phyloP scores from a whole-genome alignment of 1,140 invertebrate species.

The Coptotermes formosanus region DNA sequence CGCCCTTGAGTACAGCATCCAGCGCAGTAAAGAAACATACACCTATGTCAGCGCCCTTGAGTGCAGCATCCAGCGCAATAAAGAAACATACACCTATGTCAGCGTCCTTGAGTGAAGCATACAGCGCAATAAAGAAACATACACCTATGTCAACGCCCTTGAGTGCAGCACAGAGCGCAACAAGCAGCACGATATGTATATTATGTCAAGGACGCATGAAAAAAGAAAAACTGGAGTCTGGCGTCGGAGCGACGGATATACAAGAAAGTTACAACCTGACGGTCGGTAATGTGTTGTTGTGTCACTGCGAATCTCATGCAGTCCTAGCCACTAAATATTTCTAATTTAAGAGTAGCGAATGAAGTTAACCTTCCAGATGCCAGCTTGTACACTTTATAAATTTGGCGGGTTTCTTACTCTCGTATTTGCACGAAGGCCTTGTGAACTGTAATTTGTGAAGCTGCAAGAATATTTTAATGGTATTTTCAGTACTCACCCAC shows the following conservation, averaged over 20 bases:
- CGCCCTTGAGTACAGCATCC: too few species aligned
- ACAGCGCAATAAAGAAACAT: too few species aligned
- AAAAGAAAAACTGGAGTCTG: not conserved
- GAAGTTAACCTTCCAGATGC: not conserved
- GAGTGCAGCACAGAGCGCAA: not conserved
- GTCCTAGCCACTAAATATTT: not conserved
- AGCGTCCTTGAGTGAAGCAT: too few species aligned
- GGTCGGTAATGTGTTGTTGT: not conserved
- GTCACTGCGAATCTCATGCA: not conserved
- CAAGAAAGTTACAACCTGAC: not conserved
- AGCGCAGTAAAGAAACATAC: too few species aligned
- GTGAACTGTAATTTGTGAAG: not conserved
- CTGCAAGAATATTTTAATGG: too few species aligned
- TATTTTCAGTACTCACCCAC: too few species aligned
- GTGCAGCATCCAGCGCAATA: too few species aligned
- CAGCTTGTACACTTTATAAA: not conserved
- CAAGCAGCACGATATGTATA: not conserved
- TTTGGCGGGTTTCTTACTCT: too few species aligned
- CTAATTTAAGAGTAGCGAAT: not conserved
- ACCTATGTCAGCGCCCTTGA: too few species aligned
- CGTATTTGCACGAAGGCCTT: not conserved
- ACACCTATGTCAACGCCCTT: too few species aligned
- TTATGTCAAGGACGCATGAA: not conserved
- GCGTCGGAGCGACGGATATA: not conserved
- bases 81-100: too few species aligned